Percentiles rank a stretch among this genome's conserved stretches.
phyloP scores from a whole-genome alignment of 2,113 vertebrate genomes.

The Clupea harengus region DNA sequence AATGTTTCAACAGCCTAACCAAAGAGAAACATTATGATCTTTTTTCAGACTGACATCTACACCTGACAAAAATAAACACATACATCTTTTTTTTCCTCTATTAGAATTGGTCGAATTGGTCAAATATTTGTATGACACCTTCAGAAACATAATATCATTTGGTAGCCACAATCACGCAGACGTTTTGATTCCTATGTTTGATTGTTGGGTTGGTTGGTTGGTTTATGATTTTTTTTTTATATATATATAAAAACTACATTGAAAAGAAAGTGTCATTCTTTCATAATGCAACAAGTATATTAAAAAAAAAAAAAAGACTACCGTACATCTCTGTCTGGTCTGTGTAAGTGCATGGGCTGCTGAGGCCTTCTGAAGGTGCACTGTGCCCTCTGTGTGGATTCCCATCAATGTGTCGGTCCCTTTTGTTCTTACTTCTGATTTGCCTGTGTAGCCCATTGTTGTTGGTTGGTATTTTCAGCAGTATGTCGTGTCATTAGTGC shows the following conservation, averaged over 20 bases:
- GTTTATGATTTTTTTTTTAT: neutral
- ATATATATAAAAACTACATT: neutral
- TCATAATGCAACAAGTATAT: neutral
- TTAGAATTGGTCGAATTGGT: no score
- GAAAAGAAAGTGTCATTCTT: neutral
- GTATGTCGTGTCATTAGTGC: slow-evolving; percentile 21
- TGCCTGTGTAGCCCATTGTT: slow-evolving; percentile 14
- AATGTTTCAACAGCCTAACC: no score
- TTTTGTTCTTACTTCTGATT: slow-evolving; percentile 21
- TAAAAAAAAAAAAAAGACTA: neutral
- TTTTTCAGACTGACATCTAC: no score
- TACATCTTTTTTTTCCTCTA: no score
- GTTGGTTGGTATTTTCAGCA: slow-evolving; percentile 21
- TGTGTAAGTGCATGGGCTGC: neutral
- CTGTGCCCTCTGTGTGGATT: neutral
- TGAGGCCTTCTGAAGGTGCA: neutral
- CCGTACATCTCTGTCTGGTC: neutral
- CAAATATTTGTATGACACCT: no score
- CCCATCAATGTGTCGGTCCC: neutral
- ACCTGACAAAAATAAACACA: neutral
- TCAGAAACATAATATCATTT: no score
- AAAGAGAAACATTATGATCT: no score
- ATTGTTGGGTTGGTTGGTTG: no score
- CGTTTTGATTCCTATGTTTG: no score
- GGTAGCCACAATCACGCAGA: neutral